These are phyloP conservation scores for Burhinus bistriatus DNA, from an alignment of 2,113 vertebrate genomes.

Conservation along the genomic window DNA sequence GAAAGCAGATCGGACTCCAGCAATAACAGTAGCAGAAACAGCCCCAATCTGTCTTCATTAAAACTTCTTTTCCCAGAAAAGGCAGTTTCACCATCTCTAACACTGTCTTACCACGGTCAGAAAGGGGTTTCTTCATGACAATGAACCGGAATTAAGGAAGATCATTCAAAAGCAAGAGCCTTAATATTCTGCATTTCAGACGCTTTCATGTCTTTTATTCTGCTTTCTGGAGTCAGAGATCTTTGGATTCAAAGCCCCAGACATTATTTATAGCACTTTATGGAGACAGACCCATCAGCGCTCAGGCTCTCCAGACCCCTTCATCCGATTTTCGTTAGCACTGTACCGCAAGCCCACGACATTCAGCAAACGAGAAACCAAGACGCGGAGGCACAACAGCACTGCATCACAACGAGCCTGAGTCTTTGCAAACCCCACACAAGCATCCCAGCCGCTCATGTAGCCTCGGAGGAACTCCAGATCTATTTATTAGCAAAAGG, in stretches of 20 bases:
- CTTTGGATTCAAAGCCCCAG: constrained; percentile 43
- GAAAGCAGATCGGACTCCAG: not conserved
- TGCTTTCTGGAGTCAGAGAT: constrained; percentile 37
- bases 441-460: accelerated
- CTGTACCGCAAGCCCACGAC: not conserved
- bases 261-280: constrained; percentile 43
- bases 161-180: not conserved
- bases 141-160: not conserved
- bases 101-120: not conserved
- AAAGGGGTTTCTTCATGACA: not conserved
- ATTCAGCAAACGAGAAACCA: not conserved
- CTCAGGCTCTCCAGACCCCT: not conserved
- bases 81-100: not conserved
- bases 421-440: not conserved
- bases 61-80: constrained; percentile 3
- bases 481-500: not conserved
- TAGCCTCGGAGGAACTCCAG: not conserved
- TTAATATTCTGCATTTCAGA: constrained; percentile 13
- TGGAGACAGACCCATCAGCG: constrained; percentile 53
- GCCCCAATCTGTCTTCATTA: not conserved
- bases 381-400: not conserved
- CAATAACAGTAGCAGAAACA: constrained; percentile 19
- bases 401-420: not conserved
- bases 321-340: constrained; percentile 32
- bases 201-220: constrained; percentile 27